Evolutionary conservation across 2,113 vertebrate species (phyloP), one percentile per base, ranked within the genome.

Genomic region (Tachycineta bicolor): DNA sequence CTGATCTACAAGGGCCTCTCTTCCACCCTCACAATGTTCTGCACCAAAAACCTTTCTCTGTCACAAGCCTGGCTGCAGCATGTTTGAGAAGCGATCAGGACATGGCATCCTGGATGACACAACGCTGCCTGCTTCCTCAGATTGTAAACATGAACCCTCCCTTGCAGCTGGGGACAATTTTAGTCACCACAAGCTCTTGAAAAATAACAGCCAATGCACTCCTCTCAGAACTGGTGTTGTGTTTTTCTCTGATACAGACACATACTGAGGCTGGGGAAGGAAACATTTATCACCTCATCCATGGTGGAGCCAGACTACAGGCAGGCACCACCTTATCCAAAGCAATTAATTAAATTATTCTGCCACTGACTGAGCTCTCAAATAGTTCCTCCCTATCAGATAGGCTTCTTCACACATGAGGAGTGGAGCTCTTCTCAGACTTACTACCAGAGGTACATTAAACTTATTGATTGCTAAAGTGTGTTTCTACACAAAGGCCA

Each of bases 131-230:
- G 74, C 83, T 80, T 93, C 87, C 41, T 86, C 90, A 90, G n/a
- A 33, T 1, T 56, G 79, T 59, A 74, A 94, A 91, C 88, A 90
- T 10, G 34, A 93, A 6, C 55, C 67, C 39, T 49, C 31, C 67
- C 60, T 62, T 88, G 71, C 78, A 91, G 75, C 79, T 86, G 83
- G 76, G 63, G 68, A 88, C 83, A 67, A 77, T 93, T 96, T 95
- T 68, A 86, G 44, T 81, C 69, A 93, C 63, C 81, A 71, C 82
- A 89, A 90, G 22, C 34, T 76, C 39, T 68, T 87, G 50, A 69
- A 71, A 94, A 94, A 73, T 37, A 93, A 65, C 50, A 83, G 29
- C 14, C 34, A 19, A 5, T 59, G 55, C 28, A n/a, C 69, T 63
- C 83, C 37, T 41, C 53, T 55, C 52, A 53, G 64, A 83, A 67